Evolutionary conservation across 2,888 invertebrate species (phyloP), one percentile per base, ranked within the genome.

Genomic region (Crossocerus cetratus): DNA sequence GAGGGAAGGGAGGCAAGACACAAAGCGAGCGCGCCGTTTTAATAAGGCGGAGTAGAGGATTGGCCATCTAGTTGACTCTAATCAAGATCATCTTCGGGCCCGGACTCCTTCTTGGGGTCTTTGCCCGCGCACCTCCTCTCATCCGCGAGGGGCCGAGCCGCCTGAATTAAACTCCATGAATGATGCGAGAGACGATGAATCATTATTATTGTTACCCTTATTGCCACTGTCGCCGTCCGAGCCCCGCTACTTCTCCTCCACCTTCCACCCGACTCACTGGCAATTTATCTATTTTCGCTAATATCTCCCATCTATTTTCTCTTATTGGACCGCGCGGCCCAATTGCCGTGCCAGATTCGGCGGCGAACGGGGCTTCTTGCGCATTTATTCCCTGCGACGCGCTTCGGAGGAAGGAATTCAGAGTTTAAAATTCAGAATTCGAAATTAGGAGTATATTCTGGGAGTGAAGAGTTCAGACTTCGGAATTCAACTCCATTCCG

Each of bases 61-160:
- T 89, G 89, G 89, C 74, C 82, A 84, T 78, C 82, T 74, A 88
- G 87, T 89, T 89, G 87, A 86, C 87, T 87, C 83, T 88, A 89
- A 89, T 89, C 86, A 89, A 88, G 86, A 85, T 86, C 86, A 85
- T 84, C 79, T 82, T 81, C 76, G 70, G 66, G 65, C 32, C 23
- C 32, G 32, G 32, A 66, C 60, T 61, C 57, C 74, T 78, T 71
- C 70, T 45, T 66, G 69, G 62, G 68, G 65, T 72, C 72, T 81
- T 75, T 75, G 72, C 65, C 69, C 69, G 56, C 66, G 72, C 72
- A 69, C 63, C 65, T 69, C 45, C 43, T 63, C 62, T 68, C 65
- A 54, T 66, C 43, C 71, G 59, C 69, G 11, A n/a, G n/a, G 32
- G 32, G 32, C 64, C 76, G 60, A 69, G 69, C 57, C 65, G 58